Evolutionary conservation across 1,140 invertebrate genomes (phyloP).

Genomic region (Cherax destructor): DNA sequence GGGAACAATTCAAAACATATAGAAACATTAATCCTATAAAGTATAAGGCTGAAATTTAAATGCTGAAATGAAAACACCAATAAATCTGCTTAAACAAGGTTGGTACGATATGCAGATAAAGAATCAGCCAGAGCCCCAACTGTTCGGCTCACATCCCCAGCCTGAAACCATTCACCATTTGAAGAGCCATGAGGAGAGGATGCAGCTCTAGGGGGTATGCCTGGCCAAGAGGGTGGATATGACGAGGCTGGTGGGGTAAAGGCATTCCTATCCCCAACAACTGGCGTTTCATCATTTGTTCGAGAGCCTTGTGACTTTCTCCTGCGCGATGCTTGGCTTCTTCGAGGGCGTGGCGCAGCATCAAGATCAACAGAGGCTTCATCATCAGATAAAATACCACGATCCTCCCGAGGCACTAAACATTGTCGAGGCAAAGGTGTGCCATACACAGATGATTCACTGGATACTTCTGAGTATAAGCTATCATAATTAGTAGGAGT

Average conservation of each 20-base stretch:
- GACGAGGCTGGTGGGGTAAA: slow-evolving; percentile 38
- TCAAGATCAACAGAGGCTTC: slow-evolving; percentile 63
- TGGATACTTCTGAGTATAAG: slow-evolving; percentile 56
- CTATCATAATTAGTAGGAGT: slow-evolving; percentile 57
- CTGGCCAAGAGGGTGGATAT: slow-evolving; percentile 47
- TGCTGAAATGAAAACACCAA: neutral
- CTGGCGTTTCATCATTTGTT: slow-evolving; percentile 23
- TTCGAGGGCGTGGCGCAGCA: slow-evolving; percentile 28
- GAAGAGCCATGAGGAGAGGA: slow-evolving; percentile 49
- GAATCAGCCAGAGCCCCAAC: slow-evolving; percentile 56
- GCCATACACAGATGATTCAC: slow-evolving; percentile 63
- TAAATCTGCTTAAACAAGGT: slow-evolving; percentile 37
- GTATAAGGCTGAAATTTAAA: slow-evolving; percentile 10
- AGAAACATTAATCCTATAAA: slow-evolving; percentile 40
- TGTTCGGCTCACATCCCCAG: slow-evolving; percentile 56
- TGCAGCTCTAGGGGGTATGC: slow-evolving; percentile 33
- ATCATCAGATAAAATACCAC: slow-evolving; percentile 51
- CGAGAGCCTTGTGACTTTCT: slow-evolving; percentile 56
- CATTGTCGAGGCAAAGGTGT: slow-evolving; percentile 43
- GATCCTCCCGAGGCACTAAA: slow-evolving; percentile 52
- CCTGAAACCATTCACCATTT: slow-evolving; percentile 48
- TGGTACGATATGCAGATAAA: slow-evolving; percentile 56
- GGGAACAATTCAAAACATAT: slow-evolving; percentile 18
- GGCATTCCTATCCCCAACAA: slow-evolving; percentile 54
- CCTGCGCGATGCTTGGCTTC: slow-evolving; percentile 35